Evolutionary conservation across 2,113 vertebrate genomes (phyloP), one percentile per base, ranked within the genome.

Genomic region (Delphinapterus leucas): DNA sequence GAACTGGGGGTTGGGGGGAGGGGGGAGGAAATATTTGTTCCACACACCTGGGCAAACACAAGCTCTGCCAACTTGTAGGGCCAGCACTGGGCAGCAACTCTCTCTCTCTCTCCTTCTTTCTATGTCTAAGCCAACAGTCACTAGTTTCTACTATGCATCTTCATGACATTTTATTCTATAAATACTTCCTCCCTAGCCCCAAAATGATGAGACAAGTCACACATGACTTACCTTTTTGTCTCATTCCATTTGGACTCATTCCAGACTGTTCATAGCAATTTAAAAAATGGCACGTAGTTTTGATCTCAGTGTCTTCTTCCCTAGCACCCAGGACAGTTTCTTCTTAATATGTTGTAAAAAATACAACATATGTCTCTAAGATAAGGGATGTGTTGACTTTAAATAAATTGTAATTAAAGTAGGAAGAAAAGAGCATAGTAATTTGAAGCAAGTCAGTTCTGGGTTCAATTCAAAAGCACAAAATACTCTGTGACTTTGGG

Each of bases 221-320:
- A 68, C 6, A 86, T 68, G 41, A 87, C 11, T 89, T 71, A 58
- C 12, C 10, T 88, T 83, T 85, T 49, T 77, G 31, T 14, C 9
- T 90, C 58, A 61, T 94, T 83, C 89, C 63, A 38, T 93, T 71
- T 87, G 47, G n/a, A 92, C 7, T 65, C 65, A 65, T 68, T 94
- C 20, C 70, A 94, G 47, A 68, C 23, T 68, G 15, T 80, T 93
- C 53, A 60, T 11, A 58, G 31, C 28, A 88, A 55, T 83, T 82
- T 82, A 41, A 70, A 84, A 73, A 86, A 36, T 61, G n/a, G 17
- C 58, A 84, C 21, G 13, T 53, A 80, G 18, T 82, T 86, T 77
- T 70, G 65, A 44, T 60, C 28, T 76, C n/a, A 28, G 26, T 70
- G 20, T 44, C 65, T 87, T 95, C 60, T 74, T 81, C 65, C 31